These are phyloP conservation scores for Grammomys surdaster DNA, from an alignment of 2,113 vertebrate genomes.

Conservation along the genomic window DNA sequence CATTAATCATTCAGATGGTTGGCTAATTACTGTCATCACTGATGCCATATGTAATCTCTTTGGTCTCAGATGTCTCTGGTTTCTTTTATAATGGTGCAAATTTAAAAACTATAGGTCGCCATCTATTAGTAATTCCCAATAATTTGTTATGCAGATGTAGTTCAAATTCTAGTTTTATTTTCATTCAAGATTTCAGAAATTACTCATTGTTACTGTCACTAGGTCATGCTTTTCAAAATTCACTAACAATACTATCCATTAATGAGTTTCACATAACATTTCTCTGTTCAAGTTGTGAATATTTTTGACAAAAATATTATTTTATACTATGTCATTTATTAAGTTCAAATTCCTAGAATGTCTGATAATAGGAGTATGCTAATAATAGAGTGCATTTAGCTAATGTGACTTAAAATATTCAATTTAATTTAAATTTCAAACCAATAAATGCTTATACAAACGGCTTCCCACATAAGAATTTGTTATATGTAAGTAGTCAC, in stretches of 20 bases:
- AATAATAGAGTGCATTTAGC: neutral
- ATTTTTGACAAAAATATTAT: constrained; percentile 37
- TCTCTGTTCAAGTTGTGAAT: neutral
- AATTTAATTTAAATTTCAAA: neutral
- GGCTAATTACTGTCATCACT: neutral
- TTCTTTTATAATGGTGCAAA: constrained; percentile 5
- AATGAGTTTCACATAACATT: neutral
- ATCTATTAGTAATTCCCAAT: neutral
- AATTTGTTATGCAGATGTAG: neutral
- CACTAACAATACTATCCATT: neutral
- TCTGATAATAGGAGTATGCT: neutral
- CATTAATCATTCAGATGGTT: constrained; percentile 10
- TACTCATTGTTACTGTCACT: neutral
- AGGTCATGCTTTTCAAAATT: neutral
- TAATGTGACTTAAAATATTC: neutral
- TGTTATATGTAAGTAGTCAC: neutral
- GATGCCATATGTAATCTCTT: neutral
- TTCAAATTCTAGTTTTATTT: constrained; percentile 12
- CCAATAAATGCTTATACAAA: neutral
- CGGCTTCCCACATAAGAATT: neutral
- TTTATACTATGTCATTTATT: neutral
- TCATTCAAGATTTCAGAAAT: constrained; percentile 18
- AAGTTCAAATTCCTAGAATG: constrained; percentile 28
- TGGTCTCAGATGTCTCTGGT: neutral
- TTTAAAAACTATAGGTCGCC: neutral